Percentiles rank a stretch among this genome's conserved stretches.
Conservation (phyloP, 2,113 vertebrate genomes). For the Calidris pugnax region DNA sequence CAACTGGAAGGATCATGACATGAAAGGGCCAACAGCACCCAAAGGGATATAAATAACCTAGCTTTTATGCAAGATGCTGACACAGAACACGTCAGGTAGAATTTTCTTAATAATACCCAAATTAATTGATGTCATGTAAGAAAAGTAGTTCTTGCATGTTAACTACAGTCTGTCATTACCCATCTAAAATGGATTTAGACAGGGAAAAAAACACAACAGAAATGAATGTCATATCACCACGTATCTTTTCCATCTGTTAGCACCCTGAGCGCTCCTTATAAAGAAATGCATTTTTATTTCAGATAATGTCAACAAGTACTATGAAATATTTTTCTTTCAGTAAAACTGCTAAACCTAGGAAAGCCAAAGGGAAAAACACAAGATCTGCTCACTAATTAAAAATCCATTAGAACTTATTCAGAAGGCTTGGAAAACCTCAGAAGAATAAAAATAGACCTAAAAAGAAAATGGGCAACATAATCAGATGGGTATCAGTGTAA, state of each 20-base stretch:
- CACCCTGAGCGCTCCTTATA: slow-evolving; percentile 43
- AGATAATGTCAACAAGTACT: slow-evolving; percentile 60
- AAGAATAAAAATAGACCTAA: slow-evolving; percentile 24
- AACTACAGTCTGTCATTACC: slow-evolving; percentile 33
- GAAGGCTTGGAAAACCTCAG: slow-evolving; percentile 31
- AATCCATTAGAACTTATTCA: slow-evolving; percentile 47
- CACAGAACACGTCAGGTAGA: not conserved
- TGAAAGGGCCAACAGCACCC: not conserved
- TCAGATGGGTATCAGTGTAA: not conserved
- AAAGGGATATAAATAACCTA: not conserved
- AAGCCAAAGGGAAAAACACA: slow-evolving; percentile 13
- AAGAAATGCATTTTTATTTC: slow-evolving; percentile 50
- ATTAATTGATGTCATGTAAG: not conserved
- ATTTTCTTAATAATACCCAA: not conserved
- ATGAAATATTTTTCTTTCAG: slow-evolving; percentile 54
- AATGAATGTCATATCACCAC: slow-evolving; percentile 30
- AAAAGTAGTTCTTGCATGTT: slow-evolving; percentile 8
- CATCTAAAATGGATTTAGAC: slow-evolving; percentile 38
- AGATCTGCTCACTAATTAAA: slow-evolving; percentile 28
- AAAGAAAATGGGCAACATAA: slow-evolving; percentile 7
- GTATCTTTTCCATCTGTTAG: slow-evolving; percentile 60
- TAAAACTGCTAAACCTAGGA: slow-evolving; percentile 11
- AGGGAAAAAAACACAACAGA: slow-evolving; percentile 12
- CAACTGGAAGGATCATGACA: not conserved
- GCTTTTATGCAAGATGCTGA: not conserved